Percentiles rank a stretch among this genome's conserved stretches.
These are phyloP conservation scores for Pegea sp. DNA, from an alignment of 23 tunicate species.

Conservation along the genomic window DNA sequence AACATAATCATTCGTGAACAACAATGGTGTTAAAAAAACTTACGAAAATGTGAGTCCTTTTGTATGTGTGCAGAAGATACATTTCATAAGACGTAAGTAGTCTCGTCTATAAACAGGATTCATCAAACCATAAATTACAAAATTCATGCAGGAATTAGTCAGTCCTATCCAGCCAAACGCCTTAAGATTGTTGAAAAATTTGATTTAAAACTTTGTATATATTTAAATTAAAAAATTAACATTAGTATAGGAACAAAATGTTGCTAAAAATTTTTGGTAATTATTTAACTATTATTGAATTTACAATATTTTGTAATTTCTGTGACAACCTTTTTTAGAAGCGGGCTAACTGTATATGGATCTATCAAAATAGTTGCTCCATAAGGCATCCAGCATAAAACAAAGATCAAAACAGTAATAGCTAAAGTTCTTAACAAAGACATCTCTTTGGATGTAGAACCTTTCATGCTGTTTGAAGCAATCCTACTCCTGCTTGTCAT, in stretches of 20 bases:
- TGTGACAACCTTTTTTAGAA: background rate
- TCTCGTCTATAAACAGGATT: background rate
- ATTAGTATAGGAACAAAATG: too few species aligned
- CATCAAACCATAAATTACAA: background rate
- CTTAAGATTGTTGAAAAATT: background rate
- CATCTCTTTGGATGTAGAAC: background rate
- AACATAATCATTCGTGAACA: too few species aligned
- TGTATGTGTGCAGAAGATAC: conserved; percentile 1
- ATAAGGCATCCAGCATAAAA: background rate
- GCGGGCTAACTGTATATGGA: background rate
- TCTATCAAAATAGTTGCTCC: background rate
- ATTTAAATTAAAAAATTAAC: too few species aligned
- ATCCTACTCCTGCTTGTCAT: too few species aligned
- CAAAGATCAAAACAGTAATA: background rate
- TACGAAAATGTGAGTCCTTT: too few species aligned
- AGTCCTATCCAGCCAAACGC: background rate
- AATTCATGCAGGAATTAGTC: background rate
- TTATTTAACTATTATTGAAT: too few species aligned
- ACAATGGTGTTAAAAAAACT: too few species aligned
- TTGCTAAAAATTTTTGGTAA: too few species aligned
- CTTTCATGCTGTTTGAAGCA: too few species aligned
- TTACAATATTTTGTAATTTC: too few species aligned
- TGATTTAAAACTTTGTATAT: too few species aligned
- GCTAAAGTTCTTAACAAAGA: background rate
- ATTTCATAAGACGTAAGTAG: background rate